These are phyloP conservation scores for Agriopis marginaria DNA, from an alignment of 2,888 invertebrate genomes.

Conservation along the genomic window DNA sequence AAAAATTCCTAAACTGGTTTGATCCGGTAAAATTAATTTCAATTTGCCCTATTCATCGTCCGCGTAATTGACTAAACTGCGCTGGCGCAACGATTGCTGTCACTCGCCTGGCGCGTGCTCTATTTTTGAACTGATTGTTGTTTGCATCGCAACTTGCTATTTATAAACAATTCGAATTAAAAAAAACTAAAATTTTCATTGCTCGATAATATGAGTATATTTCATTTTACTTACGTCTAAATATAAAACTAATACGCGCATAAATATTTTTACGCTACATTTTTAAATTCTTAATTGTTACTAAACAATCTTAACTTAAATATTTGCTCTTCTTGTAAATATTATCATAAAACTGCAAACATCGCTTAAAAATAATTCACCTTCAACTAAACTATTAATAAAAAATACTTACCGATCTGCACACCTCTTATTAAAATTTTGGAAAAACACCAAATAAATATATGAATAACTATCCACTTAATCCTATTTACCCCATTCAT, in stretches of 20 bases:
- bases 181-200: too few relatives aligned
- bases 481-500: background rate
- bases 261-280: background rate
- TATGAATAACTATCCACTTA: background rate
- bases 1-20: slow-evolving; percentile 18
- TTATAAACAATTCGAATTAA: slow-evolving; percentile 19
- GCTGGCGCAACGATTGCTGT: slow-evolving; percentile 45
- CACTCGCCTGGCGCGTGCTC: slow-evolving; percentile 69
- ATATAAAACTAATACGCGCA: background rate
- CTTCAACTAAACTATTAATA: slow-evolving; percentile 7
- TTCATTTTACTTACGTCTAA: background rate
- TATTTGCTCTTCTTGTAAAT: slow-evolving; percentile 1
- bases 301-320: background rate
- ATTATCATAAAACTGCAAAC: slow-evolving; percentile 1
- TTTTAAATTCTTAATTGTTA: background rate
- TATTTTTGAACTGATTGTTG: slow-evolving; percentile 55
- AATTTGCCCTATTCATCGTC: slow-evolving; percentile 62
- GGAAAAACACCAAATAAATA: slow-evolving; percentile 10
- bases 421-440: slow-evolving; percentile 1
- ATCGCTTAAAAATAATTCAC: slow-evolving; percentile 8
- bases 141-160: slow-evolving; percentile 42
- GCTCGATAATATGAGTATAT: too few relatives aligned
- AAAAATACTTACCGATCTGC: background rate
- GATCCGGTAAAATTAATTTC: slow-evolving; percentile 57
- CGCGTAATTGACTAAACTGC: slow-evolving; percentile 69